Percentiles rank a stretch among this genome's conserved stretches.
phyloP scores from a whole-genome alignment of 2,797 vertebrate species.

The Myotis daubentonii region DNA sequence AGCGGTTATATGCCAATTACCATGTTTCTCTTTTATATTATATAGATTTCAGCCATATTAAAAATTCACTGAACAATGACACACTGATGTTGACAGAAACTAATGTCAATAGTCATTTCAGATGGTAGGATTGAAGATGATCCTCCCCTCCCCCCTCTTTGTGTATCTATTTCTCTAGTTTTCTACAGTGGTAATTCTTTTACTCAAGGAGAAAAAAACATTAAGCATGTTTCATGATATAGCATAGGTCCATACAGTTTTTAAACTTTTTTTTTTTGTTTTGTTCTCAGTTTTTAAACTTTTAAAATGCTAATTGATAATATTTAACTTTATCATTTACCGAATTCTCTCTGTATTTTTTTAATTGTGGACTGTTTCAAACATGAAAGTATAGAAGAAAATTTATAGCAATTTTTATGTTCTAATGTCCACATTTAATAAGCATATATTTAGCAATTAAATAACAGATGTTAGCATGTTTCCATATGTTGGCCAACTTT shows the following conservation, averaged over 20 bases:
- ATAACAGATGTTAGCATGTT: neutral
- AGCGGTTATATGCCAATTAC: too few species aligned
- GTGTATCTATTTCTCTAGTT: neutral
- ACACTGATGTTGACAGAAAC: neutral
- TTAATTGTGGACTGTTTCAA: neutral
- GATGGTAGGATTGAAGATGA: neutral
- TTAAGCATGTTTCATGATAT: neutral
- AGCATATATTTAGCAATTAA: neutral
- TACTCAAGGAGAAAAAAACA: neutral
- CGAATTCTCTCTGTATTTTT: neutral
- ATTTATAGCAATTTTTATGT: neutral
- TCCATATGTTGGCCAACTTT: neutral
- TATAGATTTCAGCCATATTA: neutral
- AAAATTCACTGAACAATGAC: neutral
- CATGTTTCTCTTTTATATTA: too few species aligned
- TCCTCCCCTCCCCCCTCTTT: neutral
- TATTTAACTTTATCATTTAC: slow-evolving; percentile 32
- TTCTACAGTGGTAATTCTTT: neutral
- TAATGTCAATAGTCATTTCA: slow-evolving; percentile 20
- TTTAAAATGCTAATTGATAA: neutral
- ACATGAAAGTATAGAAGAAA: neutral
- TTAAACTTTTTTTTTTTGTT: too few species aligned
- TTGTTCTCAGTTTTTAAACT: neutral
- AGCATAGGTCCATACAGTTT: neutral
- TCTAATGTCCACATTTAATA: neutral